Conservation (phyloP, 2,888 invertebrate genomes). For the Rhabditoides inermis region DNA sequence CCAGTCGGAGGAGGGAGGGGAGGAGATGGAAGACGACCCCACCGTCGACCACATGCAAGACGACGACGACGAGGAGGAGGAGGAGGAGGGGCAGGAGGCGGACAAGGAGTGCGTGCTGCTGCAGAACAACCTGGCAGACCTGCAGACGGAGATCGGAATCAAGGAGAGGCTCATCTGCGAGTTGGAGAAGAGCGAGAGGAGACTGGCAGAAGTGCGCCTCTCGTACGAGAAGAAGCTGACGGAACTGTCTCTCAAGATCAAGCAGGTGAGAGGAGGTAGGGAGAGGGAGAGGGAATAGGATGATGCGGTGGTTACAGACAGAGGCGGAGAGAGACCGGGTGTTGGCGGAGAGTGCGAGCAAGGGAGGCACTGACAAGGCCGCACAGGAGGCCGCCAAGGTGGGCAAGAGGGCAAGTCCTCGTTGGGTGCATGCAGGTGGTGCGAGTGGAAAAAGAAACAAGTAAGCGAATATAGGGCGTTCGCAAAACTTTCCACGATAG, state of each 20-base stretch:
- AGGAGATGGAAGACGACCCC: not conserved
- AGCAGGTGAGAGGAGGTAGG: not conserved
- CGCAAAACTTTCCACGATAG: too few species aligned
- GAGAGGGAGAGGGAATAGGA: not conserved
- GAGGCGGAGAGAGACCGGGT: constrained; percentile 38
- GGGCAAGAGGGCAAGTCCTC: too few species aligned
- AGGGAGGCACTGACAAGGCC: constrained; percentile 7
- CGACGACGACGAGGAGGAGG: constrained; percentile 13
- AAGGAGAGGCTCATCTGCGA: constrained; percentile 89
- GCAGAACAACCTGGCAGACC: constrained; percentile 72
- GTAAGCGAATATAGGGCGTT: too few species aligned
- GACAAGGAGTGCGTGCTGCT: too few species aligned
- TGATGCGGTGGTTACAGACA: constrained; percentile 13
- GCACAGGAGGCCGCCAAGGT: constrained; percentile 9
- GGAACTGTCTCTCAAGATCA: constrained; percentile 25
- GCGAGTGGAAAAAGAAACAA: too few species aligned
- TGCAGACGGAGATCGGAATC: constrained; percentile 85
- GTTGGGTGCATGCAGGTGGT: too few species aligned
- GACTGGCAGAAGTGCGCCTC: constrained; percentile 64
- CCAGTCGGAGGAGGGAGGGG: constrained; percentile 22
- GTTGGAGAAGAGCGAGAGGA: constrained; percentile 76
- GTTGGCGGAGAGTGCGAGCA: constrained; percentile 17
- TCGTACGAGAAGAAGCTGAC: constrained; percentile 35
- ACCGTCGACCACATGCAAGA: constrained; percentile 17
- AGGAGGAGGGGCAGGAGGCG: constrained; percentile 2